Evolutionary conservation across 2,113 vertebrate species (phyloP), one percentile per base, ranked within the genome.

Genomic region (Atherinomorus stipes): DNA sequence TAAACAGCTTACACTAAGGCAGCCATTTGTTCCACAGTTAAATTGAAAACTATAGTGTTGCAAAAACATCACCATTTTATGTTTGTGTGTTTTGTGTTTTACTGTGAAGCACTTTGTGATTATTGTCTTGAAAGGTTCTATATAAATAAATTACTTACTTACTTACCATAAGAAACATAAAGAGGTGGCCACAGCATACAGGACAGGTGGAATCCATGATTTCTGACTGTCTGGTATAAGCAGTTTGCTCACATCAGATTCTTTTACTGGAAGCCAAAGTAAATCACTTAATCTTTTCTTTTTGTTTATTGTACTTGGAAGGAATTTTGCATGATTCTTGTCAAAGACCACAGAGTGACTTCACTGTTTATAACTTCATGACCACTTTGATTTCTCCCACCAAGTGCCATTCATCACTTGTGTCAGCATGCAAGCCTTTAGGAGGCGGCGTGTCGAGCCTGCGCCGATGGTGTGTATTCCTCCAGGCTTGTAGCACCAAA

Each of bases 401-500:
- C 26, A 15, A 59, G 58, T 31, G 77, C 58, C 64, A 64, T 78
- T 76, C 69, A 75, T 81, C 78, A 79, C 67, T 77, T 25, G 61
- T 70, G 83, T 83, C 76, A 64, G 77, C 42, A 28, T 57, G 63
- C 60, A 34, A 50, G 60, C 40, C 52, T 69, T 53, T 25, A 47
- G n/a, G 69, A 81, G 78, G 63, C 67, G 11, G 74, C 23, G 40
- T 25, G 69, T 79, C 0, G 7, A 49, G 74, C 31, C 23, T 80
- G 51, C 31, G 25, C 73, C 37, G 49, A 62, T 74, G 78, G 40
- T 68, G 65, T 68, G 65, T 61, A 18, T 71, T 71, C 72, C 83
- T 85, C 67, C 62, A 80, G 72, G 72, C 40, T 80, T 69, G 62
- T 51, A 69, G 72, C 54, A 62, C 74, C 61, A 54, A 74, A 75